Evolutionary conservation across 2,113 vertebrate species (phyloP), one percentile per base, ranked within the genome.

Genomic region (Dromaius novaehollandiae): DNA sequence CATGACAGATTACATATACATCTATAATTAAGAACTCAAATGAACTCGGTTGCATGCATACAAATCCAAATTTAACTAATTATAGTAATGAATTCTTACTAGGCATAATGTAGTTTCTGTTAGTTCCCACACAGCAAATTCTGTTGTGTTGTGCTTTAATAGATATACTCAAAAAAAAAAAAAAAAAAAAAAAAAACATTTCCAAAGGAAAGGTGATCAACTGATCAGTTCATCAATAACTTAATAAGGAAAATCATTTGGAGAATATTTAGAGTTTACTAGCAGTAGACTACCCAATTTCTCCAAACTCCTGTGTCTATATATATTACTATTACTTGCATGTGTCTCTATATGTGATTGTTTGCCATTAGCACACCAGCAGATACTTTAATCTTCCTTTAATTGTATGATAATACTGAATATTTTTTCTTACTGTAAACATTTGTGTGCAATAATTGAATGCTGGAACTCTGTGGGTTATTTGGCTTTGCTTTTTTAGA

Each of bases 161-260:
- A 13, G 65, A 74, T 70, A 73, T 25, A 13, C 63, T 89, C 73
- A 7, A 36, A 85, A 94, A 53, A 58, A 64, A 85, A 94, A 53
- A 58, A 64, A 36, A 85, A 94, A 53, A 58, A 64, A 42, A 0
- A 5, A 70, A 55, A 61, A 21, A 64, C 11, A 79, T 86, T 92
- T 82, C 60, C 14, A 60, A 50, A 64, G n/a, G 68, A 66, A 81
- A 66, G 40, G 4, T 40, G 46, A 96, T 70, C 58, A 48, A 22
- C 22, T n/a, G 64, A n/a, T 60, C 7, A 26, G 34, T 58, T 82
- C 42, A 73, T 42, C 55, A 16, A 48, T 56, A 81, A 61, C 92
- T 95, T 96, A 87, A 69, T 87, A 86, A 87, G 69, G 70, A 95
- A 97, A 97, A 95, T 88, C 77, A 82, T 91, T 71, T 81, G 85